Base-by-base conservation (phyloP, 1,140 invertebrate genomes). In the Tetragnatha versicolor region DNA sequence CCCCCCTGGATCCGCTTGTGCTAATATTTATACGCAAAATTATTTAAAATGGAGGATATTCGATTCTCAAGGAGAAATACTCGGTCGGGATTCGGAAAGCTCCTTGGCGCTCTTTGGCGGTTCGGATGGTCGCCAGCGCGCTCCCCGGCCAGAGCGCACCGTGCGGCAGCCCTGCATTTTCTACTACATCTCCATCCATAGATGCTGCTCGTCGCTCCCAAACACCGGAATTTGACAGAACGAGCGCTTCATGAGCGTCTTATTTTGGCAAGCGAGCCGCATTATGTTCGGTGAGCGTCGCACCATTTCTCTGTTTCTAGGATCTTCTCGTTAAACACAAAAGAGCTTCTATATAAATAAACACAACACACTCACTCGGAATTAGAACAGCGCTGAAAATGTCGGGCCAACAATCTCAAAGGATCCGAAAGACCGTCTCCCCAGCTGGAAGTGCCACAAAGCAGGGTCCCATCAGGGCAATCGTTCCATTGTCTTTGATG, bases 401-500 rank as follows among this genome's bases (percentile, higher is more conserved):
- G 77, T 72, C 68, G 58, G 33, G 58, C 55, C 66, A 79, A 37
- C 76, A 58, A 9, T 70, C 81, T 37, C 82, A 81, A 39, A 80
- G 79, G 63, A 45, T 82, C 17, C 79, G 82, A 33, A 73, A 77
- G 39, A 82, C 77, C 79, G 80, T 68, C 33, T 82, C 82, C 22
- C 82, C 82, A 10, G 66, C 79, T 42, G 70, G 63, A 29, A 42
- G 76, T 7, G 63, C 55, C 20, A 61, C 63, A 58, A 81, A 82
- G 53, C 53, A 81, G 55, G 75, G 66, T 45, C 82, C 81, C 51
- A 66, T 82, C 53, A 79, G 78, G 58, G 82, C 81, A 47, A 82
- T 81, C n/a, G 60, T 82, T 35, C 82, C 81, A 33, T 75, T 82
- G 45, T 80, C 70, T 51, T 33, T 82, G 12, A 81, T 81, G 80